These are phyloP conservation scores for Centruroides vittatus DNA, from an alignment of 1,140 invertebrate species.

Conservation along the genomic window DNA sequence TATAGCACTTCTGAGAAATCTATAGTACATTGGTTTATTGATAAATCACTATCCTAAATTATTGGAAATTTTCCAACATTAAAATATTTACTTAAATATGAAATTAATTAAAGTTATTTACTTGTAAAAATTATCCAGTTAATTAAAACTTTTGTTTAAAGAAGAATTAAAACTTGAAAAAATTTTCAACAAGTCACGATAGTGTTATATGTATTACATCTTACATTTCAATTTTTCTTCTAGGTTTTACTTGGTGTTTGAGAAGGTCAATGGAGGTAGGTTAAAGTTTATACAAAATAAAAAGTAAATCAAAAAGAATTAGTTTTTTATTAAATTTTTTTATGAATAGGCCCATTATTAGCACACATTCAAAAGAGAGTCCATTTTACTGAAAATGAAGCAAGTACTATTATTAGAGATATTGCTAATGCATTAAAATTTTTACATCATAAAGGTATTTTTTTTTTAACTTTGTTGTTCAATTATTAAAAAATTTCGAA, in stretches of 20 bases:
- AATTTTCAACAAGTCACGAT: too few relatives aligned
- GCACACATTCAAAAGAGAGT: slow-evolving; percentile 80
- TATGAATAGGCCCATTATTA: slow-evolving; percentile 43
- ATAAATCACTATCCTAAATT: too few relatives aligned
- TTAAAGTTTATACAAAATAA: not conserved
- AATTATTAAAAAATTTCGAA: too few relatives aligned
- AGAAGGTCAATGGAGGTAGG: slow-evolving; percentile 88
- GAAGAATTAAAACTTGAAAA: too few relatives aligned
- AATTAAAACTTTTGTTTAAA: too few relatives aligned
- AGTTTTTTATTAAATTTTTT: not conserved
- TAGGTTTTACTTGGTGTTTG: slow-evolving; percentile 89
- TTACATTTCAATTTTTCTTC: slow-evolving; percentile 3
- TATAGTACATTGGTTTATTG: too few relatives aligned
- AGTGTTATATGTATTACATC: too few relatives aligned
- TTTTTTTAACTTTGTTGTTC: slow-evolving; percentile 14
- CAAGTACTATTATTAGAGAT: slow-evolving; percentile 80
- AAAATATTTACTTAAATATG: too few relatives aligned
- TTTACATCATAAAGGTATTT: slow-evolving; percentile 68
- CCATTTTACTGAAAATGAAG: slow-evolving; percentile 88
- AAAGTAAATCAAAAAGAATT: not conserved
- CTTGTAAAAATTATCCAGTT: too few relatives aligned
- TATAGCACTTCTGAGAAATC: too few relatives aligned
- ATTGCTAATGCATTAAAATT: slow-evolving; percentile 88
- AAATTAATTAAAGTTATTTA: too few relatives aligned
- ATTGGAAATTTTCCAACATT: too few relatives aligned